Conservation (phyloP, 1,140 invertebrate species). For the Chelonus insularis region DNA sequence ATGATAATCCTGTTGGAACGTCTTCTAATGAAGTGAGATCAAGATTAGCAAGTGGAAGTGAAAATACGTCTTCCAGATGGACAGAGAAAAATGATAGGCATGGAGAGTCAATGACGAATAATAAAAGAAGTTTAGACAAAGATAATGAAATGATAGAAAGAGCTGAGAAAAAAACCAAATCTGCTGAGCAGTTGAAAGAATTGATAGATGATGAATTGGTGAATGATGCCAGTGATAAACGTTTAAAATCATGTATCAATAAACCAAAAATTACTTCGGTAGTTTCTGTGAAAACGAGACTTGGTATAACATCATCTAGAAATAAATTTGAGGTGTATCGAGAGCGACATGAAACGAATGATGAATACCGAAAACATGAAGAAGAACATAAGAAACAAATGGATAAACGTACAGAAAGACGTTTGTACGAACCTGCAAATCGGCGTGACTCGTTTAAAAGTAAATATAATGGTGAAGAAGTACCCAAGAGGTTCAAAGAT, state of each 20-base stretch:
- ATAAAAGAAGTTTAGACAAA: neutral
- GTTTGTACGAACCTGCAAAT: slow-evolving; percentile 21
- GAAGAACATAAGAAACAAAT: slow-evolving; percentile 29
- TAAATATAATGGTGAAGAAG: slow-evolving; percentile 26
- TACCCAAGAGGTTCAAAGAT: slow-evolving; percentile 26
- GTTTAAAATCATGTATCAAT: slow-evolving; percentile 47
- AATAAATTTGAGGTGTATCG: slow-evolving; percentile 45
- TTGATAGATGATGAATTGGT: slow-evolving; percentile 26
- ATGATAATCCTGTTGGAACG: neutral
- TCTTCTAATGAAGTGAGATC: no score
- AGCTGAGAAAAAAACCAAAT: slow-evolving; percentile 10
- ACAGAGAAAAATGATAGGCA: neutral
- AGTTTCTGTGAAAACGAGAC: slow-evolving; percentile 50
- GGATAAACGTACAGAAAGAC: slow-evolving; percentile 35
- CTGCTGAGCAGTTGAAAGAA: slow-evolving; percentile 14
- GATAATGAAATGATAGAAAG: neutral
- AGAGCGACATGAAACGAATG: slow-evolving; percentile 5
- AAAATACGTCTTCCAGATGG: no score
- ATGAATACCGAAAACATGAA: slow-evolving; percentile 16
- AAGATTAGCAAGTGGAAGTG: no score
- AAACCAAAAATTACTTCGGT: slow-evolving; percentile 55
- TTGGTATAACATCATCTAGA: slow-evolving; percentile 39
- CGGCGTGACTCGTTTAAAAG: slow-evolving; percentile 29
- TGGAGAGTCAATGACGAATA: neutral
- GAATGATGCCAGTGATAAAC: slow-evolving; percentile 36